Conservation (phyloP, 2,113 vertebrate species). For the Condylura cristata region DNA sequence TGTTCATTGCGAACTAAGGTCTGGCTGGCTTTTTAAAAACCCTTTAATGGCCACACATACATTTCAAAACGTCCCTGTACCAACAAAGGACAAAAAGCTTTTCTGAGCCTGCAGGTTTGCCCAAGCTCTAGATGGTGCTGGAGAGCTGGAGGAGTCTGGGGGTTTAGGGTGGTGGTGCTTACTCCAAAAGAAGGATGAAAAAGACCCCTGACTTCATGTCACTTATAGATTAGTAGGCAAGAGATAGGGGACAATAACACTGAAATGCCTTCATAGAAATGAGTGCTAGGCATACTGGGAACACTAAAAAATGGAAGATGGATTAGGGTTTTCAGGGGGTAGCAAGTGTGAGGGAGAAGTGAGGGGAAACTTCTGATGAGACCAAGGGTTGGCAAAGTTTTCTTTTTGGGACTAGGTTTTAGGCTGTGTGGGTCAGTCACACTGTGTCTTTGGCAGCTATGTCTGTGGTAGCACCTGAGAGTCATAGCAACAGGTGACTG, state of each 20-base stretch:
- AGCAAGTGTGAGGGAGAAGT: no score
- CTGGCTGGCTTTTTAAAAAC: no score
- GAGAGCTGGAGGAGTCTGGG: no score
- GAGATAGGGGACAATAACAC: not conserved
- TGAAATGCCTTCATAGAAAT: not conserved
- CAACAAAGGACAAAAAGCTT: not conserved
- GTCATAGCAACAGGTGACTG: no score
- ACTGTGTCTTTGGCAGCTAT: no score
- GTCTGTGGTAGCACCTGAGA: not conserved
- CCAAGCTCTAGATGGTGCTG: not conserved
- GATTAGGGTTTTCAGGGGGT: not conserved
- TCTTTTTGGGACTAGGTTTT: not conserved
- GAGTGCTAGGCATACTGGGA: fast-evolving
- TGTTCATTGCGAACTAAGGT: no score
- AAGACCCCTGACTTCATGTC: not conserved
- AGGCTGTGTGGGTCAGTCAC: not conserved
- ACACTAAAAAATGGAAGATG: not conserved
- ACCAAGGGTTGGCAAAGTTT: not conserved
- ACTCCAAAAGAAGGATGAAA: not conserved
- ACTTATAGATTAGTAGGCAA: not conserved
- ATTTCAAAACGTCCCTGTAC: not conserved
- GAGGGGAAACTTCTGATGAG: not conserved
- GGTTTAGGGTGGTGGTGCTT: not conserved
- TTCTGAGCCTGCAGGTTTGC: not conserved
- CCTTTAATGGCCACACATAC: not conserved